Base-by-base conservation (phyloP, 1,140 invertebrate species). In the Hylyphantes graminicola region DNA sequence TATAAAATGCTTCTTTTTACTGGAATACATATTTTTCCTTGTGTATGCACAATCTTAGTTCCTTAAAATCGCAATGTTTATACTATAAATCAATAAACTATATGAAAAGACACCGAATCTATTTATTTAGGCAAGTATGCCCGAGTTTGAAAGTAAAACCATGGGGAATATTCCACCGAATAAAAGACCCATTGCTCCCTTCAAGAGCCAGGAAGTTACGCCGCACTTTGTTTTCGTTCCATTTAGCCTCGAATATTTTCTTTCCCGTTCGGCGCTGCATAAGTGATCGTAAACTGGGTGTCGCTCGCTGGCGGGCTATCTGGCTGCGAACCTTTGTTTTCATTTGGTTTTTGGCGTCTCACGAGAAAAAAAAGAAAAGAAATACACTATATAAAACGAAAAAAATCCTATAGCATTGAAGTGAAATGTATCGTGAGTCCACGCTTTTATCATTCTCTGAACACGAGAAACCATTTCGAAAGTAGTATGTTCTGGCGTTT, bases 221-320 rank as follows among this genome's bases (percentile, higher is more conserved):
- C 67, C 67, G 8, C 11, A 51, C 67, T 59, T 35, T 74, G 54
- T 74, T 74, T 74, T 21, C 51, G 35, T 74, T 74, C 54, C 72
- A 74, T 74, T 74, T 57, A 15, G 17, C 19, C 7, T 12, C 21
- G 72, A 74, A 15, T 51, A 57, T 74, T n/a, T 74, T 74, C 21
- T 74, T 55, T 17, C 53, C 12, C 17, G 19, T 35, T 74, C 17
- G 57, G n/a, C 72, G 57, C 17, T 61, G 17, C 72, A 74, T 35
- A 35, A 54, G 54, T 15, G 10, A 74, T 35, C 15, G 54, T 13
- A 19, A 57, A 57, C 59, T n/a, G 17, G 15, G 17, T 13, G n/a
- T 21, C 21, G 17, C 9, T 74, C n/a, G 10, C 7, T 50, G 53
- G 9, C 35, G 59, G 17, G 35, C 35, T 35, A 35, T 35, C 35